Evolutionary conservation across 2,797 vertebrate genomes (phyloP).

Genomic region (Sebastes kiyomatsui): DNA sequence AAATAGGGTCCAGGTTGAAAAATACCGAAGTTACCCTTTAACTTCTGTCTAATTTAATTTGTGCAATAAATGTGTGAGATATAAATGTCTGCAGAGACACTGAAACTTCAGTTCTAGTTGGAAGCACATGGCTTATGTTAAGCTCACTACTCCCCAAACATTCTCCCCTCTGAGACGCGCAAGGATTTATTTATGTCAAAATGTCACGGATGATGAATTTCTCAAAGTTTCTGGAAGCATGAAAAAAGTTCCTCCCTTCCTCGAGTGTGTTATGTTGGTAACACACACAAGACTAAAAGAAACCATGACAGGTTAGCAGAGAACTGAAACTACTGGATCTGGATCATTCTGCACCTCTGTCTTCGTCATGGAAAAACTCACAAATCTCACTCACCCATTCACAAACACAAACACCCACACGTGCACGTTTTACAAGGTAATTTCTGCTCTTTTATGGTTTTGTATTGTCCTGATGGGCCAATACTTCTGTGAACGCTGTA

Average conservation of each 20-base stretch:
- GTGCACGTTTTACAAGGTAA: neutral
- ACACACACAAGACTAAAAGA: neutral
- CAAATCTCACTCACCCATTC: no score
- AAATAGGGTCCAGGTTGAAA: no score
- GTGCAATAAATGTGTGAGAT: no score
- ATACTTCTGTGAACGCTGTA: neutral
- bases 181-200: conserved; percentile 1
- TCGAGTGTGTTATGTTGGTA: neutral
- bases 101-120: neutral
- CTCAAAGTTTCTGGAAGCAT: neutral
- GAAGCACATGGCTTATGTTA: neutral
- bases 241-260: neutral
- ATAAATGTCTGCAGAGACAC: neutral
- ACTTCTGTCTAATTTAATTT: no score
- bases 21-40: no score
- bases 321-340: neutral
- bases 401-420: neutral
- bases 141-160: neutral
- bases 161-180: neutral
- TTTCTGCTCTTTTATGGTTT: neutral
- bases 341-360: neutral
- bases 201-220: conserved; percentile 1
- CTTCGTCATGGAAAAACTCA: conserved; percentile 14
- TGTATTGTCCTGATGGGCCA: neutral
- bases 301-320: neutral